Evolutionary conservation across 2,888 invertebrate genomes (phyloP).

Genomic region (Automeris io): DNA sequence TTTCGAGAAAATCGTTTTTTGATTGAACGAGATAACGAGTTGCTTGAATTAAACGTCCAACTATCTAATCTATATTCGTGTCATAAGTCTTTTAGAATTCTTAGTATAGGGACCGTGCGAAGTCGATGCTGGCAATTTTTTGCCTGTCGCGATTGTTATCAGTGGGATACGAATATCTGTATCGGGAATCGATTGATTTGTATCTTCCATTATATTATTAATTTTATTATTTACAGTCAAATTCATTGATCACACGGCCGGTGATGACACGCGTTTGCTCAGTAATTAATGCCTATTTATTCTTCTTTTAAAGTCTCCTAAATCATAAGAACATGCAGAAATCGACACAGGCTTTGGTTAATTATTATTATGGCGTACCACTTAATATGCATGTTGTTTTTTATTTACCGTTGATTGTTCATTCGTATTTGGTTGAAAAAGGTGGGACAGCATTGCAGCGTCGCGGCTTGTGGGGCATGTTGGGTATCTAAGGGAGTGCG

Average conservation of each 20-base stretch:
- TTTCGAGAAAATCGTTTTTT: not conserved
- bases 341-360: no score
- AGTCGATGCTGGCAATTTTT: conserved; percentile 34
- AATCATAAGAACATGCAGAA: no score
- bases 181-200: conserved; percentile 5
- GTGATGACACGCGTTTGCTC: no score
- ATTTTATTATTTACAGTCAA: no score
- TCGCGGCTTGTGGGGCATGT: no score
- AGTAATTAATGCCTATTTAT: no score
- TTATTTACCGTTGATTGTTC: conserved; percentile 40
- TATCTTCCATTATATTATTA: no score
- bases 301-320: no score
- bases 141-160: conserved; percentile 34
- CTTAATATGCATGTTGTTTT: not conserved
- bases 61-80: conserved; percentile 40
- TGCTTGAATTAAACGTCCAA: conserved; percentile 13
- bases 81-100: conserved; percentile 29
- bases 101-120: conserved; percentile 26
- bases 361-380: no score
- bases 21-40: conserved; percentile 10
- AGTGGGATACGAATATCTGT: conserved; percentile 7
- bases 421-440: conserved; percentile 53
- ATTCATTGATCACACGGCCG: no score
- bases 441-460: no score
- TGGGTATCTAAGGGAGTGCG: conserved; percentile 26